Evolutionary conservation across 2,113 vertebrate species (phyloP), one percentile per base, ranked within the genome.

Genomic region (Nicator chloris): DNA sequence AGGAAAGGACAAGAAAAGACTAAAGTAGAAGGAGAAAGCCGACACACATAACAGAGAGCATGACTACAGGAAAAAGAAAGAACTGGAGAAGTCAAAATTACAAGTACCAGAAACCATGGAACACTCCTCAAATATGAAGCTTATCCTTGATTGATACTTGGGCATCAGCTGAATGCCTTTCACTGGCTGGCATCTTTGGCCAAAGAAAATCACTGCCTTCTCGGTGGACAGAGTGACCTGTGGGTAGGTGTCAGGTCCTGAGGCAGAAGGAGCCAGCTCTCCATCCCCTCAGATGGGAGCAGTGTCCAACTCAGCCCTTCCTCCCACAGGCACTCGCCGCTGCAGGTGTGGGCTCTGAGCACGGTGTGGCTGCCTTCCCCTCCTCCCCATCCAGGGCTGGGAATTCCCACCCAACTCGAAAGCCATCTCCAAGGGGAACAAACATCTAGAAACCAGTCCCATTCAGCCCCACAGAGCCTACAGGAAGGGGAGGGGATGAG

Each of bases 301-400:
- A 1, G 49, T 0, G 22, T 2, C 44, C 40, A 40, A 1, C 18
- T 40, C 85, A 85, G 56, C 9, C 22, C 14, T 66, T 33, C 33
- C 37, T 63, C 33, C 60, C 3, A 7, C 39, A 39, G 27, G 11
- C 0, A 5, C 42, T 37, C 0, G 0, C 22, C 27, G 31, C 28
- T 75, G 44, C 69, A 42, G 44, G 24, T 6, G 4, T 2, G 1
- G 44, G 24, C 17, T 11, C 45, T 2, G 3, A 76, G 57, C 31
- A 44, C 40, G 79, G 35, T 0, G 40, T 1, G 2, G 42, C 42
- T 91, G 65, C 16, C 13, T 63, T 40, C 26, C 42, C 20, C 8
- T 40, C 28, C 57, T 60, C 3, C 1, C 37, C 14, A 11, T 15
- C 3, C 0, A 2, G 1, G 1, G 24, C 5, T 22, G 5, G 54